Percentiles rank a stretch among this genome's conserved stretches.
These are phyloP conservation scores for Taxidea taxus DNA, from an alignment of 2,113 vertebrate genomes.

Conservation along the genomic window DNA sequence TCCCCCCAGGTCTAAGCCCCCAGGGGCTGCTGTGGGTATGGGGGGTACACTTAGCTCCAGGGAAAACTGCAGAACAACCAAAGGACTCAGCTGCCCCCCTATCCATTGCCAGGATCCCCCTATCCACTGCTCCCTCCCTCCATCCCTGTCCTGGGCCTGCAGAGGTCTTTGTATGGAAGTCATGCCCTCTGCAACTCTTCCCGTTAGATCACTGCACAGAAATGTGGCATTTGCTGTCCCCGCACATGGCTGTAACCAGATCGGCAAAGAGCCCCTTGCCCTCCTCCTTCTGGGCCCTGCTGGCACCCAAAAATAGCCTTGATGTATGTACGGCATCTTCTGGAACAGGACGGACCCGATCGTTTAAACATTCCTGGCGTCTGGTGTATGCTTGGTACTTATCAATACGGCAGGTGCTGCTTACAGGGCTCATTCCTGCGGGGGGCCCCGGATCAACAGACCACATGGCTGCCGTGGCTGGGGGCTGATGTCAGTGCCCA, in stretches of 20 bases:
- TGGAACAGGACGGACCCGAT: neutral
- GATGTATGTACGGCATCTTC: neutral
- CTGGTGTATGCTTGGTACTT: neutral
- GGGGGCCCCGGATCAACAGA: neutral
- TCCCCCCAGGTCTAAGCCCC: neutral
- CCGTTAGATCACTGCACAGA: neutral
- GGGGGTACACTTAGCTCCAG: neutral
- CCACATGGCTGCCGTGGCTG: neutral
- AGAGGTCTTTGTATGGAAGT: neutral
- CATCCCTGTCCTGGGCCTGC: neutral
- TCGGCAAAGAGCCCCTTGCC: conserved; percentile 4
- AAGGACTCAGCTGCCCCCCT: neutral
- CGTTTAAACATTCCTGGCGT: neutral
- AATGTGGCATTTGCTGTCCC: conserved; percentile 37
- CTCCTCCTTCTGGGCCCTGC: neutral
- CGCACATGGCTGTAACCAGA: conserved; percentile 41
- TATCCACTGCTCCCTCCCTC: neutral
- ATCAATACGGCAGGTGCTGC: neutral
- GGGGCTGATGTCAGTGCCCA: neutral
- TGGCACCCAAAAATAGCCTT: conserved; percentile 27
- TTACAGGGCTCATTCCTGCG: neutral
- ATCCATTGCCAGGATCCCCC: neutral
- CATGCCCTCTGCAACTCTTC: neutral
- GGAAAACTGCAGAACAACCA: neutral
- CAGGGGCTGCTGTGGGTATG: no score